phyloP scores from a whole-genome alignment of 2,888 invertebrate genomes.

The Protodeltote pygarga region DNA sequence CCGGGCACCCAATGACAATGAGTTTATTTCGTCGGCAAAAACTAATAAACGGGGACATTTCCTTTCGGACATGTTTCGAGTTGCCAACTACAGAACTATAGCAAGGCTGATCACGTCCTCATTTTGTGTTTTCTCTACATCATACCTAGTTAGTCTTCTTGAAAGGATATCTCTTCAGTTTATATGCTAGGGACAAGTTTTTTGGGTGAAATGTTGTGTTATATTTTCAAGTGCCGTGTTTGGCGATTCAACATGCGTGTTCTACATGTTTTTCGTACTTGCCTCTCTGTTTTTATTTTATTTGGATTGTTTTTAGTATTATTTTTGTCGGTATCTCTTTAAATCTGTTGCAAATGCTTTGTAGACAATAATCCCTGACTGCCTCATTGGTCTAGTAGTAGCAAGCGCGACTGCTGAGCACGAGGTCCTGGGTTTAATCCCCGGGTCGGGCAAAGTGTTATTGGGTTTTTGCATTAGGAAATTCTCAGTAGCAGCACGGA shows the following conservation, averaged over 20 bases:
- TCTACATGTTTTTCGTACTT: conserved; percentile 11
- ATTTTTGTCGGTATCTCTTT: too few relatives aligned
- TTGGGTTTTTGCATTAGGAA: too few relatives aligned
- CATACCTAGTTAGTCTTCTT: conserved; percentile 45
- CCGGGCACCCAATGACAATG: conserved; percentile 55
- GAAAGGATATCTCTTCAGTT: conserved; percentile 39
- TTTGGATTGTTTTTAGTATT: conserved; percentile 6
- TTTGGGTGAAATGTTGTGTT: conserved; percentile 20
- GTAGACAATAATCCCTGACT: too few relatives aligned
- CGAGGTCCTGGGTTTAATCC: too few relatives aligned
- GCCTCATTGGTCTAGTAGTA: too few relatives aligned
- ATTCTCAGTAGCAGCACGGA: too few relatives aligned
- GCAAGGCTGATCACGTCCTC: conserved; percentile 46
- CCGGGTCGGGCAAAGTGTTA: too few relatives aligned
- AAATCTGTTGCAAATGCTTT: too few relatives aligned
- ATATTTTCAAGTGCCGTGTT: conserved; percentile 21
- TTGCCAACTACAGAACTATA: conserved; percentile 46
- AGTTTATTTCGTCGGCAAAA: conserved; percentile 61
- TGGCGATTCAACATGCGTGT: conserved; percentile 24
- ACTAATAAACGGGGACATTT: conserved; percentile 64
- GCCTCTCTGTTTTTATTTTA: conserved; percentile 7
- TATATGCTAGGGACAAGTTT: conserved; percentile 24
- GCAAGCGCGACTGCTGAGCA: too few relatives aligned
- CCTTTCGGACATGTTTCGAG: conserved; percentile 60
- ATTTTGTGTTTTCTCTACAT: conserved; percentile 44